Evolutionary conservation across 2,797 vertebrate species (phyloP), one percentile per base, ranked within the genome.

Genomic region (Alauda arvensis): DNA sequence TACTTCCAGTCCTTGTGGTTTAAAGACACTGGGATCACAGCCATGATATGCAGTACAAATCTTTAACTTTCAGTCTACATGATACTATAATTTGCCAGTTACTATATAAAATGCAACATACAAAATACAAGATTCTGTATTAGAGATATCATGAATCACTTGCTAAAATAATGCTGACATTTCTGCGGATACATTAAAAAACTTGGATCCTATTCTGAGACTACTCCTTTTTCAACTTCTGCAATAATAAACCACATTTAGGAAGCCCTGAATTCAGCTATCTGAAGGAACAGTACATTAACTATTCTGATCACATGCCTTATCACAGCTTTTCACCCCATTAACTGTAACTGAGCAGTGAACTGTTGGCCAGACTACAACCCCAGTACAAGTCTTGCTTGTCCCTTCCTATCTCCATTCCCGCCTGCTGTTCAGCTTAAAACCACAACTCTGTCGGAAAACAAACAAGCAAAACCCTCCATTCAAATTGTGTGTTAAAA

Each of bases 81-180:
- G 74, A 26, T 84, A 65, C 51, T 83, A 29, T 74, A 87, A 89
- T 94, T 94, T 91, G 66, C 76, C 78, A 91, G 80, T 77, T 83
- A 88, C 92, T 87, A 46, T 72, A 77, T 74, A 90, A 94, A 91
- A 94, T 77, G 68, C 63, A 85, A 76, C 88, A 90, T 74, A 87
- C 21, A 80, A 91, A 85, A 87, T 78, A 91, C 85, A 92, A 85
- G 88, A 92, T 83, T 92, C 85, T 91, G 46, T 90, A 87, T 94
- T 93, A 93, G 43, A 89, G 83, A 91, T 93, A 87, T 91, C 91
- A 92, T 83, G 77, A 94, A 90, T 94, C 77, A 89, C 80, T 94
- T 89, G 79, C 57, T 91, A 93, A 94, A 91, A 89, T 90, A 92
- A 90, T 85, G 74, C 77, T 91, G 91, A 92, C 93, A 89, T 94